These are phyloP conservation scores for Tupaia chinensis DNA, from an alignment of 2,113 vertebrate species.

Conservation along the genomic window DNA sequence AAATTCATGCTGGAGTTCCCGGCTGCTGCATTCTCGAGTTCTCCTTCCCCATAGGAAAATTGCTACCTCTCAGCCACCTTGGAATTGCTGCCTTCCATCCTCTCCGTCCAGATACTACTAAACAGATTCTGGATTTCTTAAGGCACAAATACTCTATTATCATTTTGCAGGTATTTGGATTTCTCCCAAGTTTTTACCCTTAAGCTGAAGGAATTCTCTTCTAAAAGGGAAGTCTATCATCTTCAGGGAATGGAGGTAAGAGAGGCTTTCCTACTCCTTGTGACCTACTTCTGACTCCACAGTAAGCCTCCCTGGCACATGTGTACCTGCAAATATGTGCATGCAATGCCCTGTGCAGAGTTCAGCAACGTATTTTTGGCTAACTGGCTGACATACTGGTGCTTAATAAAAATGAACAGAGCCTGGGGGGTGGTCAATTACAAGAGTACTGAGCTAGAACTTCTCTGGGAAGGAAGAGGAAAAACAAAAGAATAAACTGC, in stretches of 20 bases:
- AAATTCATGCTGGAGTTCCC: neutral
- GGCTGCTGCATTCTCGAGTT: neutral
- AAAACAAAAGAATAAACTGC: constrained; percentile 60
- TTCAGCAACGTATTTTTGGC: constrained; percentile 75
- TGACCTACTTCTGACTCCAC: neutral
- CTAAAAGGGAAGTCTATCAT: constrained; percentile 5
- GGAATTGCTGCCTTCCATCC: neutral
- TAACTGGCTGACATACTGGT: constrained; percentile 78
- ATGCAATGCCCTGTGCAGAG: constrained; percentile 37
- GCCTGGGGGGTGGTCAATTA: constrained; percentile 72
- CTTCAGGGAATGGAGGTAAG: neutral
- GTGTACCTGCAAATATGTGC: constrained; percentile 63
- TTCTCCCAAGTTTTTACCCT: neutral
- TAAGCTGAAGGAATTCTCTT: constrained; percentile 7
- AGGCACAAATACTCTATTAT: neutral
- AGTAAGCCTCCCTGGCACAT: neutral
- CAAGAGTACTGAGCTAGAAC: constrained; percentile 75
- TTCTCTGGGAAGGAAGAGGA: constrained; percentile 21
- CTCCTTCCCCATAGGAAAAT: neutral
- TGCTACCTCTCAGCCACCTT: neutral
- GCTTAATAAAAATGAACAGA: constrained; percentile 81
- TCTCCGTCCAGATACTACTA: neutral
- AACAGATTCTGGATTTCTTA: neutral
- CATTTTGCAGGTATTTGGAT: neutral
- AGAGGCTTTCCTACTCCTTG: neutral